Evolutionary conservation across 2,888 invertebrate genomes (phyloP), one percentile per base, ranked within the genome.

Genomic region (Minunthozetes semirufus): DNA sequence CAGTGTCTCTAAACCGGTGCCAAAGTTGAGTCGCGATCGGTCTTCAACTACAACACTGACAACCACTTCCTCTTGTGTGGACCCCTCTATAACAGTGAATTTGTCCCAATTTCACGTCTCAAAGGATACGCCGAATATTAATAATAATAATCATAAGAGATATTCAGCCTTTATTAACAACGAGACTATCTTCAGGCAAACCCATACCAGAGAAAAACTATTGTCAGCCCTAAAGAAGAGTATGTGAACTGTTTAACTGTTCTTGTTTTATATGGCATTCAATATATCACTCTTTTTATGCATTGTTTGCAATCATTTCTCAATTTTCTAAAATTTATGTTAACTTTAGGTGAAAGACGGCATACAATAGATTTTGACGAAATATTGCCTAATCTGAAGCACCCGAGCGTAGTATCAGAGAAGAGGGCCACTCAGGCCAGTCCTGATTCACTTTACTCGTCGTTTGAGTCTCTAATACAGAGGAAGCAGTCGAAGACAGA

Each of bases 381-480:
- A 15, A 1, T 70, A 2, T 17, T 70, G 17, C 48, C 70, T n/a
- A 70, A 48, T 25, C 42, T 66, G 19, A 66, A 19, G 38, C 70
- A 22, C 6, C 19, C 70, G 46, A 68, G n/a, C 68, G 22, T 68
- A 5, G 42, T 5, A 25, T 46, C 27, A 15, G 70, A 70, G 6
- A 70, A 70, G 70, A 22, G 70, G 22, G 42, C 48, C 13, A 70
- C 48, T 48, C 70, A 70, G 48, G 70, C 48, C 27, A 70, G 70
- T 48, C 59, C 61, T 42, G 72, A 72, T 25, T 72, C 72, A n/a
- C 38, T 72, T 9, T 61, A 72, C 17, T 72, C 72, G 0, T 61
- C 61, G 17, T 72, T 61, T 29, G 72, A 72, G 48, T 72, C 59
- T 0, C 17, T 72, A 17, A 38, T 61, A 8, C 53, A 42, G 1